These are phyloP conservation scores for Sinonovacula constricta DNA, from an alignment of 1,140 invertebrate genomes.

Conservation along the genomic window DNA sequence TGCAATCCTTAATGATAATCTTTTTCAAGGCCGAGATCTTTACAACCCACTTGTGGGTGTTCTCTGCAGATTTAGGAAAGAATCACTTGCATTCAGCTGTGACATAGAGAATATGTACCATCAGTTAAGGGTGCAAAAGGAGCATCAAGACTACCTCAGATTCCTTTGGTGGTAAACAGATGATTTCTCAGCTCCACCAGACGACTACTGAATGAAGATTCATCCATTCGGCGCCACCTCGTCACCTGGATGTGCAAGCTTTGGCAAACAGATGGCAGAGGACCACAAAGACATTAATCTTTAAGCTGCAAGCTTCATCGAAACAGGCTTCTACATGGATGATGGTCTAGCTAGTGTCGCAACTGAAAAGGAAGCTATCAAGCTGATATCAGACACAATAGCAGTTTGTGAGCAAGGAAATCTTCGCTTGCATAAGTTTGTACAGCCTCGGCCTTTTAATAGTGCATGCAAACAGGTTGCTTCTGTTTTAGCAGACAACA, in stretches of 20 bases:
- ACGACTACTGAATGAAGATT: conserved; percentile 51
- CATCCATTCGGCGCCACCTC: conserved; percentile 55
- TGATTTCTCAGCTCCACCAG: conserved; percentile 5
- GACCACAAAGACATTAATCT: conserved; percentile 12
- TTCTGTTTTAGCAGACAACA: too few relatives aligned
- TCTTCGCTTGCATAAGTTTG: not conserved
- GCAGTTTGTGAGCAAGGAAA: not conserved
- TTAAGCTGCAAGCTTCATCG: not conserved
- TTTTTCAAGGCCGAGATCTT: conserved; percentile 56
- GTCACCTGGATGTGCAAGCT: conserved; percentile 57
- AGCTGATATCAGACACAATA: not conserved
- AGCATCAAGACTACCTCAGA: conserved; percentile 33
- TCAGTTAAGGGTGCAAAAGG: conserved; percentile 13
- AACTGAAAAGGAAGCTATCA: not conserved
- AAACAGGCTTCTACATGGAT: not conserved
- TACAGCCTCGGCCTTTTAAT: not conserved
- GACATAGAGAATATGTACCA: conserved; percentile 49
- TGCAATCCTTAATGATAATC: conserved; percentile 61
- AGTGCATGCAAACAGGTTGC: not conserved
- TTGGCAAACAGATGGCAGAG: conserved; percentile 50
- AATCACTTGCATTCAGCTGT: conserved; percentile 55
- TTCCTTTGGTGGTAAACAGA: conserved; percentile 47
- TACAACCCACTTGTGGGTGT: conserved; percentile 57
- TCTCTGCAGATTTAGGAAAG: conserved; percentile 54
- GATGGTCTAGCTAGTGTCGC: not conserved